Conservation (phyloP, 2,888 invertebrate genomes). For the Pterostichus madidus region DNA sequence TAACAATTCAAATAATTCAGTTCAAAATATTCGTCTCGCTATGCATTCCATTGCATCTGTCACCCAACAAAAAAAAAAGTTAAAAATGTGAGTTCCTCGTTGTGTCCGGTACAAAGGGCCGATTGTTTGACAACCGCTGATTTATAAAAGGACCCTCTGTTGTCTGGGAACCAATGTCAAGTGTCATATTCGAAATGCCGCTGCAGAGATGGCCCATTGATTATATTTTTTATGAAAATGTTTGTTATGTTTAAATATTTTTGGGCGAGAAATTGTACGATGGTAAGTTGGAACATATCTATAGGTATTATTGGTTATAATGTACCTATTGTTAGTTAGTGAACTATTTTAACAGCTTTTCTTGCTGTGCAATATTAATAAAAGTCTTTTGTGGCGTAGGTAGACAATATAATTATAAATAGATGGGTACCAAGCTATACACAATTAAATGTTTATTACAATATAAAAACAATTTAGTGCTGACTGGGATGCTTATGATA, state of each 20-base stretch:
- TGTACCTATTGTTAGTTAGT: not conserved
- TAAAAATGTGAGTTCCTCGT: conserved; percentile 44
- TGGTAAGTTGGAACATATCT: conserved; percentile 1
- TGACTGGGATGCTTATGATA: no score
- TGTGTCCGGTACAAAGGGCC: conserved; percentile 47
- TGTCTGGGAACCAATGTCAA: conserved; percentile 62
- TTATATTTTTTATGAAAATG: conserved; percentile 56
- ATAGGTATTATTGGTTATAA: conserved; percentile 15
- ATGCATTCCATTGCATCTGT: conserved; percentile 38
- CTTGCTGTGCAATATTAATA: no score
- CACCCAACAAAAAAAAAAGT: conserved; percentile 31
- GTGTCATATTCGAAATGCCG: conserved; percentile 64
- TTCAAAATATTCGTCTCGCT: conserved; percentile 44
- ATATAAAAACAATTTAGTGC: no score
- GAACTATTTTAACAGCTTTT: conserved; percentile 2
- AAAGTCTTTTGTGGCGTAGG: no score
- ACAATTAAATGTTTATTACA: no score
- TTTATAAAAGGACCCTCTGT: conserved; percentile 59
- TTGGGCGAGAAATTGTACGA: conserved; percentile 14
- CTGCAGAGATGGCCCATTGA: conserved; percentile 57
- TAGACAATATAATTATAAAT: no score
- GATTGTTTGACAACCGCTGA: conserved; percentile 60
- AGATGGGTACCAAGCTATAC: no score
- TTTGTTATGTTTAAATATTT: conserved; percentile 43
- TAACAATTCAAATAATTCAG: conserved; percentile 56